Evolutionary conservation across 2,888 invertebrate genomes (phyloP), one percentile per base, ranked within the genome.

Genomic region (Gymnocheta viridis): DNA sequence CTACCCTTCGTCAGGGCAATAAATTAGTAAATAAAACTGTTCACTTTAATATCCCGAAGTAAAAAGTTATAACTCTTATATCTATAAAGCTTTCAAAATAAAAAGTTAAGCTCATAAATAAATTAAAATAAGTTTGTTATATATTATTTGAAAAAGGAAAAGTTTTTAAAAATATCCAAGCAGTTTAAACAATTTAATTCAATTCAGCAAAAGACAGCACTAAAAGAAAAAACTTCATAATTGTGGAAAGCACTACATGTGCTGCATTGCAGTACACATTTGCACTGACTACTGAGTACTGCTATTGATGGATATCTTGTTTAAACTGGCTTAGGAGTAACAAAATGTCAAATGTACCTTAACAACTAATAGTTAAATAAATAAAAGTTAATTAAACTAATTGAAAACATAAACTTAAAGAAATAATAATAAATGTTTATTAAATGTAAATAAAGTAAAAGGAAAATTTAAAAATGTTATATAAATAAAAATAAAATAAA

Each of bases 321-420:
- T 56, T 67, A 47, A 49, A 35, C n/a, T 35, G n/a, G 66, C 41
- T 67, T 41, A 60, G 32, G 17, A 19, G 51, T 24, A 66, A 72
- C 58, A 54, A 67, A 77, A 47, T 80, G 83, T 83, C 83, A 83
- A 72, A 72, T 41, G 83, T 83, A 83, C 83, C 83, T 83, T 76
- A 77, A 70, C 44, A 47, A 66, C 38, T 54, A 32, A 70, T 64
- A 66, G 60, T 47, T 35, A 69, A 72, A 12, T 14, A 74, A 47
- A 32, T 22, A 41, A 32, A 69, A 58, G 4, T 70, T 32, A 66
- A 44, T 73, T 32, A 38, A 67, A 29, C 12, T 29, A 41, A 54
- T 27, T 19, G 6, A 29, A 49, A 62, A 60, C 0, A 38, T 58
- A 60, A 58, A 62, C 2, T 44, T 27, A 35, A 62, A 51, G 0